phyloP scores from a whole-genome alignment of 2,888 invertebrate genomes.

The Dasysyrphus albostriatus region DNA sequence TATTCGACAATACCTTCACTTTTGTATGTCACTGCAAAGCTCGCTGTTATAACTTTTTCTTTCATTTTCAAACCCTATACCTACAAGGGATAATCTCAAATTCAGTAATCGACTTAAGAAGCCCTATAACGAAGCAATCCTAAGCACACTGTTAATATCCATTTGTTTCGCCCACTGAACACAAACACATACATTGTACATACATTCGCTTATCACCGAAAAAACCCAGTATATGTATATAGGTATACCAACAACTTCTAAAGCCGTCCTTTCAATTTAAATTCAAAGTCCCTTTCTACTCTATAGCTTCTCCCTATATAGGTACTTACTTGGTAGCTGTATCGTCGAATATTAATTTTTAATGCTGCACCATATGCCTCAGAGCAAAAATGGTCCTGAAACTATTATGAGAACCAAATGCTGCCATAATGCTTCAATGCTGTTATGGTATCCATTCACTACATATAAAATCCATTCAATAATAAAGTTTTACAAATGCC shows the following conservation, averaged over 20 bases:
- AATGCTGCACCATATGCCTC: background rate
- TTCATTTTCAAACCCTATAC: background rate
- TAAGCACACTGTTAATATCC: conserved; percentile 2
- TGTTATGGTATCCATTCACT: background rate
- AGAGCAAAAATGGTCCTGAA: background rate
- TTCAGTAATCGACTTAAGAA: conserved; percentile 9
- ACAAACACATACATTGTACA: background rate
- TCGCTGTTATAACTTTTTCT: background rate
- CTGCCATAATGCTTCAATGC: conserved; percentile 3
- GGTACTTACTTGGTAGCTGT: too few species aligned
- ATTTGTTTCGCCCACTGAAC: conserved; percentile 2
- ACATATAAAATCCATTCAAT: background rate
- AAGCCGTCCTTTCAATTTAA: conserved; percentile 12
- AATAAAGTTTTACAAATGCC: conserved; percentile 10
- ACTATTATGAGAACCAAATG: conserved; percentile 12
- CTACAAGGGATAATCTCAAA: conserved; percentile 5
- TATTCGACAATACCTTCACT: too few species aligned
- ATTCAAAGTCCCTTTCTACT: background rate
- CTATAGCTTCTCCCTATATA: background rate
- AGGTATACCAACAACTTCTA: background rate
- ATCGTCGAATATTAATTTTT: conserved; percentile 5
- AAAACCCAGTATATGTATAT: too few species aligned
- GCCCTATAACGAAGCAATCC: background rate
- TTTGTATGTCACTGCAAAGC: background rate
- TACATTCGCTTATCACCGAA: background rate